A percentile compares a stretch with the other conserved stretches of the same genome.
Conservation (phyloP, 2,888 invertebrate genomes). For the Dione vanillae region DNA sequence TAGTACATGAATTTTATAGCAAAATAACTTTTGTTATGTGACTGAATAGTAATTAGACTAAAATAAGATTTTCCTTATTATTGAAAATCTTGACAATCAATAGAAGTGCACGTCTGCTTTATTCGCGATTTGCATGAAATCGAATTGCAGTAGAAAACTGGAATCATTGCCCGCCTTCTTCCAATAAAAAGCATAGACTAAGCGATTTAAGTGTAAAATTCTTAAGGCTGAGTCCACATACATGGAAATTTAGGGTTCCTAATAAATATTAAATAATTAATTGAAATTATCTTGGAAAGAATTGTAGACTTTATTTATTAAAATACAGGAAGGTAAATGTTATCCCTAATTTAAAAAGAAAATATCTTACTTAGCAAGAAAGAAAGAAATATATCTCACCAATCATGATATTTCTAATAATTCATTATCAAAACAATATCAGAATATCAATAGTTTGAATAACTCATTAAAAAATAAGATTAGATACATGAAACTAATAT, state of each 20-base stretch:
- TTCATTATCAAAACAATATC: too few species aligned
- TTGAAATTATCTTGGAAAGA: background rate
- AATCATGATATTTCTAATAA: background rate
- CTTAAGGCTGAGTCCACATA: constrained; percentile 29
- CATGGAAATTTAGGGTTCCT: background rate
- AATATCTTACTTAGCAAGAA: background rate
- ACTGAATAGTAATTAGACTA: constrained; percentile 47
- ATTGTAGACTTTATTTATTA: background rate
- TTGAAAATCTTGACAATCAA: constrained; percentile 50
- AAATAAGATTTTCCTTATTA: constrained; percentile 48
- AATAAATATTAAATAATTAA: background rate
- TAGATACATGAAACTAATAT: too few species aligned
- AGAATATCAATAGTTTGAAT: too few species aligned
- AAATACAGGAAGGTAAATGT: too few species aligned
- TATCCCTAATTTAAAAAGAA: background rate
- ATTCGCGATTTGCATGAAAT: constrained; percentile 70
- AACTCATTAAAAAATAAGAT: too few species aligned
- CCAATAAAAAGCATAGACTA: constrained; percentile 66
- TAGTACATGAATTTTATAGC: constrained; percentile 51
- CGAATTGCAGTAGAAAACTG: constrained; percentile 48
- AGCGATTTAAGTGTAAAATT: constrained; percentile 31
- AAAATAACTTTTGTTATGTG: constrained; percentile 46
- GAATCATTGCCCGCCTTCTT: constrained; percentile 54
- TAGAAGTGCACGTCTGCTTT: constrained; percentile 63
- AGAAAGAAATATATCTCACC: background rate